These are phyloP conservation scores for Sympetrum striolatum DNA, from an alignment of 2,888 invertebrate genomes.

Conservation along the genomic window DNA sequence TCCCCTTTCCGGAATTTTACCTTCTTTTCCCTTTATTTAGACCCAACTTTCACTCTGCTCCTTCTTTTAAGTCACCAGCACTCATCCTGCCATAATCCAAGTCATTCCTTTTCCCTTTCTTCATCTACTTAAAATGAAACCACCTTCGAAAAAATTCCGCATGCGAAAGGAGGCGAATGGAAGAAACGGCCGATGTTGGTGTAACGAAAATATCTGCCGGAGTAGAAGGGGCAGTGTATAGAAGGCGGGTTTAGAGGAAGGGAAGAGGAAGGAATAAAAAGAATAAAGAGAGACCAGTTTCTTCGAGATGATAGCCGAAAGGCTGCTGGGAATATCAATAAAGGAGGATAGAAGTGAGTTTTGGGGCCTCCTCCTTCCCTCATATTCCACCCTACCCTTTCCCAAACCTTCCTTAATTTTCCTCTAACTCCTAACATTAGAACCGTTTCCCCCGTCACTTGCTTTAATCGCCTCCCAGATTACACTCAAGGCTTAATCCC, in stretches of 20 bases:
- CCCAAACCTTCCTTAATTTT: no score
- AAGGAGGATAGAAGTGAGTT: background rate
- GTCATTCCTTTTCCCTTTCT: background rate
- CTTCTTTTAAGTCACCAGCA: background rate
- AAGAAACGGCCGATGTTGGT: background rate
- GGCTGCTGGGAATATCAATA: background rate
- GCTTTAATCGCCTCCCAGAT: no score
- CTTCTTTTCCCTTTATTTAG: background rate
- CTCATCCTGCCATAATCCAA: background rate
- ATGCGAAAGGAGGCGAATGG: background rate
- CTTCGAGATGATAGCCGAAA: background rate
- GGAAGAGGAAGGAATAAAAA: background rate
- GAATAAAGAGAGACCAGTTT: background rate
- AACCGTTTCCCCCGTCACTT: no score
- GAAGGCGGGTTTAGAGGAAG: background rate
- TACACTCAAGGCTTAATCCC: no score
- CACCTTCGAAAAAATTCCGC: slow-evolving; percentile 1
- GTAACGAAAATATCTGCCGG: background rate
- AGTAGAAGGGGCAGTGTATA: background rate
- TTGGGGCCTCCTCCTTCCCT: no score
- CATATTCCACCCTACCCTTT: no score
- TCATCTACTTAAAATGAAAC: background rate
- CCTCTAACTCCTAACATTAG: no score
- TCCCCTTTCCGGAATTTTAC: background rate
- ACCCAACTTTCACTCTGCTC: background rate